These are phyloP conservation scores for Synanthedon andrenaeformis DNA, from an alignment of 2,888 invertebrate species.

Conservation along the genomic window DNA sequence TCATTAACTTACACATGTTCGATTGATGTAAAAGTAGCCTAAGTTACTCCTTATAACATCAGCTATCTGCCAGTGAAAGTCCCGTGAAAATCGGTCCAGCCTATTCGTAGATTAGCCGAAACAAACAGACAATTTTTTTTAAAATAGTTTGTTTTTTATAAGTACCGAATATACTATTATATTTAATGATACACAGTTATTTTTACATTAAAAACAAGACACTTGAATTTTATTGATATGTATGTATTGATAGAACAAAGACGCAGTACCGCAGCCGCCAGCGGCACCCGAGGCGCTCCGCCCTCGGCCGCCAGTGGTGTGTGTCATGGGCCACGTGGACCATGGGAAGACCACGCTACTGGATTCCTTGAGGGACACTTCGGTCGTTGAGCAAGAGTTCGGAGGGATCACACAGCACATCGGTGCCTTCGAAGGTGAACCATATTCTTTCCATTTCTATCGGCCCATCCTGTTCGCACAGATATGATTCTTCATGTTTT, in stretches of 20 bases:
- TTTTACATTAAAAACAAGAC: no score
- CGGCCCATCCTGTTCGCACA: no score
- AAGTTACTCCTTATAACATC: no score
- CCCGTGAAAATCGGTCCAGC: no score
- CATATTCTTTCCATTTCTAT: not conserved
- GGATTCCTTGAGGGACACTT: constrained; percentile 86
- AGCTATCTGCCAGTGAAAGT: no score
- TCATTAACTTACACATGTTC: no score
- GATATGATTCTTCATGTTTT: no score
- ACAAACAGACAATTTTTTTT: no score
- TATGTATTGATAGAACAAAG: constrained; percentile 39
- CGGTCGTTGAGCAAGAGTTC: constrained; percentile 91
- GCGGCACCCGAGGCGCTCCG: constrained; percentile 74
- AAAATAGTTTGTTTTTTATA: no score
- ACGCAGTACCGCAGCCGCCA: constrained; percentile 73
- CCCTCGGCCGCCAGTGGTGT: constrained; percentile 91
- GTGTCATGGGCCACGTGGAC: constrained; percentile 99
- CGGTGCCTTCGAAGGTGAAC: constrained; percentile 90
- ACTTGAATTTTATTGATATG: not conserved
- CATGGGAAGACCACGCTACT: constrained; percentile 98
- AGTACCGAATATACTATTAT: no score
- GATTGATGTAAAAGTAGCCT: no score
- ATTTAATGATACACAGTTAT: not conserved
- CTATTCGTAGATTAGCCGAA: no score
- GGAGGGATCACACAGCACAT: constrained; percentile 99